These are phyloP conservation scores for Stegastes partitus DNA, from an alignment of 2,113 vertebrate species.

Conservation along the genomic window DNA sequence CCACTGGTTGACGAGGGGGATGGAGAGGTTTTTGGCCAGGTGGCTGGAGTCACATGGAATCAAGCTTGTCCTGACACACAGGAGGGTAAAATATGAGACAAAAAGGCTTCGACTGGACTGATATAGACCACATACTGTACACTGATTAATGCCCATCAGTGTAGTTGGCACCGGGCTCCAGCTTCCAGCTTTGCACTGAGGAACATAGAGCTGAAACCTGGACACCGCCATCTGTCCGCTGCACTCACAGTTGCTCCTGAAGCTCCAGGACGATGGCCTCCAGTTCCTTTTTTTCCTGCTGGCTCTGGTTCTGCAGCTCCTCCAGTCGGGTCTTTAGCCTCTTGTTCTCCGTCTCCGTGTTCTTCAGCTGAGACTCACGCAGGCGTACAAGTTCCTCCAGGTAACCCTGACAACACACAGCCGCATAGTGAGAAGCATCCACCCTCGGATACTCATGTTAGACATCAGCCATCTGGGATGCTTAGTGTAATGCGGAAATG, in stretches of 20 bases:
- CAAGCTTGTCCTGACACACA: conserved; percentile 90
- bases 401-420: conserved; percentile 87
- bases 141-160: not conserved
- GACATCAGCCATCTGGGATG: not conserved
- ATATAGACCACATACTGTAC: not conserved
- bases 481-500: not conserved
- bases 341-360: conserved; percentile 94
- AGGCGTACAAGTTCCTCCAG: conserved; percentile 96
- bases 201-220: not conserved
- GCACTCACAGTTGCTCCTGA: conserved; percentile 95
- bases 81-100: conserved; percentile 71
- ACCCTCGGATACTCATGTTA: not conserved
- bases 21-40: conserved; percentile 91
- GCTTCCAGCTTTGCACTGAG: not conserved
- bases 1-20: conserved; percentile 94
- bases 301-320: conserved; percentile 90
- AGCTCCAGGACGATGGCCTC: conserved; percentile 94
- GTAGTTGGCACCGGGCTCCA: not conserved
- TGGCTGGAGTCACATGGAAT: conserved; percentile 92
- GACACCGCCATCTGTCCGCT: not conserved
- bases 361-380: conserved; percentile 97
- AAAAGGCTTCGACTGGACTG: not conserved
- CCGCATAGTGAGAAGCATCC: conserved; percentile 18
- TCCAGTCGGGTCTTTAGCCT: conserved; percentile 89
- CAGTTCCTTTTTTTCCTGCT: conserved; percentile 94